Conservation (phyloP, 2,888 invertebrate species). For the Agrotis clavis region DNA sequence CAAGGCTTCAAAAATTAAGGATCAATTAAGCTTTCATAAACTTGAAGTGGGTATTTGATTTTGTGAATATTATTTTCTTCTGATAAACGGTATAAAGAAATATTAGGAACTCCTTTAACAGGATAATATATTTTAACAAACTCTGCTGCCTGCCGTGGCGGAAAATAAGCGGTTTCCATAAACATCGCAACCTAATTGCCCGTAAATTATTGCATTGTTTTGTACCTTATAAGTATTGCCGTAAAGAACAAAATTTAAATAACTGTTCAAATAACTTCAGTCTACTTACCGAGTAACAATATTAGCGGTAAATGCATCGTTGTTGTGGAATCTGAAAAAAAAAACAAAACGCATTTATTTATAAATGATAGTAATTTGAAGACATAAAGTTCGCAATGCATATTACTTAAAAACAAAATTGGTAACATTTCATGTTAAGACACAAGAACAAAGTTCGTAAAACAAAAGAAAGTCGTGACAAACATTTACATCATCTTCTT, state of each 20-base stretch:
- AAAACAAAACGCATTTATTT: slow-evolving; percentile 6
- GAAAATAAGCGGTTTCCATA: slow-evolving; percentile 45
- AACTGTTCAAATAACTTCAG: neutral
- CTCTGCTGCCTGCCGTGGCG: slow-evolving; percentile 14
- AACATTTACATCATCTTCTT: neutral
- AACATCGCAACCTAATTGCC: slow-evolving; percentile 36
- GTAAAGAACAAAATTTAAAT: slow-evolving; percentile 6
- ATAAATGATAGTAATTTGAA: neutral
- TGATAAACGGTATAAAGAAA: slow-evolving; percentile 7
- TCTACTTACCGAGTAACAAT: slow-evolving; percentile 67
- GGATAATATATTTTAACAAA: slow-evolving; percentile 28
- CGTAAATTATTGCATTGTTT: slow-evolving; percentile 46
- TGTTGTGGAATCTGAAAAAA: slow-evolving; percentile 65
- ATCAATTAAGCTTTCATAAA: slow-evolving; percentile 2
- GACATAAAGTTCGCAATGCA: neutral
- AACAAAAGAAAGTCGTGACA: neutral
- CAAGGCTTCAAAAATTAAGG: neutral
- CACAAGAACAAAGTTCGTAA: neutral
- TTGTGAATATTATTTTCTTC: neutral
- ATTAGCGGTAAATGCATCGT: slow-evolving; percentile 62
- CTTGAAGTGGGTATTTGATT: neutral
- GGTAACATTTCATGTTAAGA: no score
- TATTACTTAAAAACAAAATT: neutral
- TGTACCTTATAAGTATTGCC: slow-evolving; percentile 8
- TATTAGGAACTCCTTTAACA: slow-evolving; percentile 3